Evolutionary conservation across 2,888 invertebrate genomes (phyloP), one percentile per base, ranked within the genome.

Genomic region (Cactoblastis cactorum): DNA sequence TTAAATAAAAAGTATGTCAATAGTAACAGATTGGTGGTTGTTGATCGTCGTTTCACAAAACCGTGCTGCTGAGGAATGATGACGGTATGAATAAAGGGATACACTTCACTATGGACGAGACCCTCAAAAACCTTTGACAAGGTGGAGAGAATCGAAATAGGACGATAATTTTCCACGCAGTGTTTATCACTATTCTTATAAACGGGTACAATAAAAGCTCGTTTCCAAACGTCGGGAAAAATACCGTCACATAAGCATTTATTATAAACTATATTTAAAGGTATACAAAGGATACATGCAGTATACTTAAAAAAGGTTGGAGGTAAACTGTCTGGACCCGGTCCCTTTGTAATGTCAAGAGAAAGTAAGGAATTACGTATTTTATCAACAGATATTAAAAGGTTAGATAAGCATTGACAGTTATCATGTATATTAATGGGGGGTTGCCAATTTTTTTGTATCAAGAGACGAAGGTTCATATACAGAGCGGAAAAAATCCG

Each of bases 111-210:
- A 33, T 58, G 55, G 1, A 61, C 50, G 1, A 56, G 50, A 11
- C 53, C 52, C 41, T 61, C 58, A 17, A 58, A 55, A 14, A 57
- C 9, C 35, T 61, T 58, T 6, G 58, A 34, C 37, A 56, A n/a
- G 9, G 55, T 12, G n/a, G 45, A 52, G 0, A 58, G 35, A 5
- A 61, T 57, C 1, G 57, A 57, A 11, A 61, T 58, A 4, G 56
- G 58, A 1, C 53, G 43, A 24, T 51, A 47, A 37, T 47, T 34
- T 24, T 47, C 47, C 8, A 11, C 11, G 11, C 1, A 2, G 12
- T 12, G 12, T 34, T 34, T 34, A 34, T 11, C n/a, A 3, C 34
- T 12, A 34, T 12, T 34, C 12, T 34, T 34, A 12, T 34, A 12
- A 12, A 34, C 12, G 12, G 34, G 34, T n/a, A 12, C 12, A n/a